Percentiles rank a stretch among this genome's conserved stretches.
Evolutionary conservation across 2,113 vertebrate species (phyloP).

Genomic region (Meleagris gallopavo): DNA sequence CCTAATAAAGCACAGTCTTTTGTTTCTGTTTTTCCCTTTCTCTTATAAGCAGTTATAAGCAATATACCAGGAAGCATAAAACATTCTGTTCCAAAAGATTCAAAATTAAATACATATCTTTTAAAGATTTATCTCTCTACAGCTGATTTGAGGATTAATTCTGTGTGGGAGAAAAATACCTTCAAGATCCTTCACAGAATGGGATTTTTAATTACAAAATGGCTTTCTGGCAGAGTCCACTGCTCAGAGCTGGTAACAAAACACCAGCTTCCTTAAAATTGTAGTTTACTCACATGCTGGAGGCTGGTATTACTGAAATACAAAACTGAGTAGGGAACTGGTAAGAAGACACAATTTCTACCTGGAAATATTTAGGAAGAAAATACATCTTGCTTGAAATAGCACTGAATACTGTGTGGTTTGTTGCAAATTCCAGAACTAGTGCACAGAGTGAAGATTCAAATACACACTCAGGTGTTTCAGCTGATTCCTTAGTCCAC

Average conservation of each 20-base stretch:
- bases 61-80: neutral
- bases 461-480: neutral
- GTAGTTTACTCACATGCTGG: neutral
- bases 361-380: neutral
- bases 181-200: neutral
- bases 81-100: neutral
- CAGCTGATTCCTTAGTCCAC: neutral
- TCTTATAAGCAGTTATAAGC: neutral
- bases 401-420: neutral
- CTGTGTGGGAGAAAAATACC: neutral
- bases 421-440: neutral
- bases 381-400: neutral
- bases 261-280: neutral
- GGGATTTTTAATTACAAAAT: neutral
- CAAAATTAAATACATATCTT: neutral
- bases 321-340: accelerated
- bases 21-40: neutral
- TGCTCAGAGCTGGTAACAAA: neutral
- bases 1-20: neutral
- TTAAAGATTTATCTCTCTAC: neutral
- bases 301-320: neutral
- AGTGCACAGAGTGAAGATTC: neutral
- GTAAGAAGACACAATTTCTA: neutral
- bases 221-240: neutral
- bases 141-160: neutral